Evolutionary conservation across 2,797 vertebrate genomes (phyloP).

Genomic region (Coregonus sp.): DNA sequence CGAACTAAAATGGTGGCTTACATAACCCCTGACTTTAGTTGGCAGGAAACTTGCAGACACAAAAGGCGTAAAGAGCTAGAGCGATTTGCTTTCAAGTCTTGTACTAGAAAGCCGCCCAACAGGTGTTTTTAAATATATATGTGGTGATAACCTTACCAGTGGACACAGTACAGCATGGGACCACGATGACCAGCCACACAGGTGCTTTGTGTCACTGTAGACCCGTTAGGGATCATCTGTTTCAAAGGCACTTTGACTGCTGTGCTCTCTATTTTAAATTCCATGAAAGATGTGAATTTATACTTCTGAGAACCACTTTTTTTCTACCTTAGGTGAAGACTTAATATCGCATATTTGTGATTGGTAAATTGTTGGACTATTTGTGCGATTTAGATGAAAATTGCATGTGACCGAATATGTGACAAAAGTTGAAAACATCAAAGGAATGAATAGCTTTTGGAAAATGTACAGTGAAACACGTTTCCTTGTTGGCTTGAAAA

Average conservation of each 20-base stretch:
- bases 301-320: not conserved
- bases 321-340: not conserved
- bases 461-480: constrained; percentile 54
- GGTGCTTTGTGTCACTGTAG: constrained; percentile 1
- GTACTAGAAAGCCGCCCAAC: constrained; percentile 9
- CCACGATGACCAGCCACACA: constrained; percentile 2
- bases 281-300: not conserved
- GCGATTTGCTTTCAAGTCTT: constrained; percentile 19
- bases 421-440: constrained; percentile 40
- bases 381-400: constrained; percentile 29
- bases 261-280: not conserved
- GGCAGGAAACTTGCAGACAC: not conserved
- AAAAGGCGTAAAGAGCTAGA: constrained; percentile 18
- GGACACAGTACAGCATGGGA: not conserved
- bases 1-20: not conserved
- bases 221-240: not conserved
- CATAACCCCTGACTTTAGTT: not conserved
- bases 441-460: constrained; percentile 22
- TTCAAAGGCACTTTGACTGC: not conserved
- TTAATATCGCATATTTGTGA: not conserved
- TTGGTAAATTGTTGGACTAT: not conserved
- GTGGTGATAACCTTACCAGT: constrained; percentile 1
- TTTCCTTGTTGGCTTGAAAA: constrained; percentile 75
- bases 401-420: constrained; percentile 26
- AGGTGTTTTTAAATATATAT: constrained; percentile 44